Percentiles rank a stretch among this genome's conserved stretches.
phyloP scores from a whole-genome alignment of 2,797 vertebrate genomes.

The Brachyrhaphis roseni region DNA sequence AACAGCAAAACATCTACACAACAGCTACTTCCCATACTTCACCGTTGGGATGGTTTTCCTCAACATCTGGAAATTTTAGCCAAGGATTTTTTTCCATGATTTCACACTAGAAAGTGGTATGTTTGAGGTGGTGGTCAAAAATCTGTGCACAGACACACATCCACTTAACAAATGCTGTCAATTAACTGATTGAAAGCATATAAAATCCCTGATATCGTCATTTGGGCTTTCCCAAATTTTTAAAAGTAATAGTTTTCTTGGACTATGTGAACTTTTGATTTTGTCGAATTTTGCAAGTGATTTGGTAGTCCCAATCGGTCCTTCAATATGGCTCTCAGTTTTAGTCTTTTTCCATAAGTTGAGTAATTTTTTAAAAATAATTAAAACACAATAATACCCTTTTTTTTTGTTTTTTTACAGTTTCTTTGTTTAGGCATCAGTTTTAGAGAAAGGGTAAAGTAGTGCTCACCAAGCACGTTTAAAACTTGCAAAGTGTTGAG shows the following conservation, averaged over 20 bases:
- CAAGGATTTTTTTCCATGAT: neutral
- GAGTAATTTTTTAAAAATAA: neutral
- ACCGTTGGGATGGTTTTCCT: neutral
- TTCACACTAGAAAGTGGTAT: neutral
- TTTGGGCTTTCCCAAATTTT: neutral
- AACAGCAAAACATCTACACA: neutral
- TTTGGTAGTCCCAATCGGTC: neutral
- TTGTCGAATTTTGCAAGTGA: neutral
- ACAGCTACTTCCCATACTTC: neutral
- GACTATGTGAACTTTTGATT: neutral
- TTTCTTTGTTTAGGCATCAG: neutral
- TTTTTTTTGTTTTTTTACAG: neutral
- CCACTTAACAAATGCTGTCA: neutral
- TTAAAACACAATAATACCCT: neutral
- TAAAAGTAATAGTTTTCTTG: neutral
- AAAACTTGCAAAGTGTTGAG: constrained; percentile 59
- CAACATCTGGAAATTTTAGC: neutral
- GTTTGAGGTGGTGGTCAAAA: neutral
- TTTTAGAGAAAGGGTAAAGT: constrained; percentile 12
- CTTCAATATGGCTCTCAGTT: neutral
- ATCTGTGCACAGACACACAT: neutral
- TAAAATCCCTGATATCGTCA: neutral
- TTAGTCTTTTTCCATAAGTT: neutral
- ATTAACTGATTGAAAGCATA: neutral
- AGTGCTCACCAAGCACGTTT: constrained; percentile 45